Base-by-base conservation (phyloP, 2,888 invertebrate species). In the Drosophila hamatofila region DNA sequence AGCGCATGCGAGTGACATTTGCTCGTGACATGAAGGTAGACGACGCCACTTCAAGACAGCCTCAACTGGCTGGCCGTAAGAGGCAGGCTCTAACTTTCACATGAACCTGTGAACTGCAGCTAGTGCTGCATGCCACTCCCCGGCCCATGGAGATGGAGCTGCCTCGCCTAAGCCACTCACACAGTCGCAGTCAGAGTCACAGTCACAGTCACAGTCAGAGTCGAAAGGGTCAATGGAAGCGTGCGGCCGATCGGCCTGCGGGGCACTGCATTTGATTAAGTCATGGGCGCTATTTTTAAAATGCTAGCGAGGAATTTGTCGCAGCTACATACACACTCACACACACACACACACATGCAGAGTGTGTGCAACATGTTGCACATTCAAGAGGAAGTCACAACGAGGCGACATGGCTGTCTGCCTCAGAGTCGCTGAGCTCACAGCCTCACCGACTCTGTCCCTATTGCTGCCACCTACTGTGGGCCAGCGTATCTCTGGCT, bases 211-310 rank as follows among this genome's bases (percentile, higher is more conserved):
- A 30, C 9, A 30, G 30, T 30, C 30, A 30, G 9, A 9, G 49
- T 76, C 77, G 71, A 75, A 74, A 76, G 86, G 84, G 84, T 84
- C 84, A 86, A 78, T 88, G 84, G 75, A 76, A 88, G 83, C 86
- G 88, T 84, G 83, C 72, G 61, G 69, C 48, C 42, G 56, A 42
- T 33, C 18, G 37, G 33, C 16, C 42, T 51, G 52, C 59, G 33
- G 33, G 27, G 58, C 68, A 54, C 57, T 80, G 86, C 81, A 84
- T 84, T 84, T 88, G 84, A 84, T 84, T 84, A 84, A 88, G 84
- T 76, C 86, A 83, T 84, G 88, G 80, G 72, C 76, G 75, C 84
- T 84, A 88, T 84, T 84, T 88, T 84, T 84, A 88, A 85, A 88
- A 76, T 46, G 68, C 61, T 59, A 60, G 75, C 75, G 70, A 69